Evolutionary conservation across 2,113 vertebrate species (phyloP).

Genomic region (Muscicapa adusta): DNA sequence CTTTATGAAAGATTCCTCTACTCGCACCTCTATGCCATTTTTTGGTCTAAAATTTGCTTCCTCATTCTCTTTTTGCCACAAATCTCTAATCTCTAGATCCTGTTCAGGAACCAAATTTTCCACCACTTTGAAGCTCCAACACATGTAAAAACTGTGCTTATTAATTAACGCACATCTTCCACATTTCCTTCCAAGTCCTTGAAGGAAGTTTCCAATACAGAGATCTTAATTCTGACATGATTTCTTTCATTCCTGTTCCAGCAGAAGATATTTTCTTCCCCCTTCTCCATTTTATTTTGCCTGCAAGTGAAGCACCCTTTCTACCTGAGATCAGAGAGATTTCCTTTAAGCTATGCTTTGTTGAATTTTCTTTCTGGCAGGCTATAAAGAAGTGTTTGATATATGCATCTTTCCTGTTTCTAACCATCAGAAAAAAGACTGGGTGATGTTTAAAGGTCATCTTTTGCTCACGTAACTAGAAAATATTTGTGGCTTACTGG

Average conservation of each 20-base stretch:
- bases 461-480: background rate
- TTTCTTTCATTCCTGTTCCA: slow-evolving; percentile 35
- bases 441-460: background rate
- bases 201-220: background rate
- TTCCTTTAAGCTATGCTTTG: slow-evolving; percentile 28
- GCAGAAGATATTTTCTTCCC: background rate
- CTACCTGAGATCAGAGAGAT: slow-evolving; percentile 24
- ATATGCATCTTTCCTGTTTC: background rate
- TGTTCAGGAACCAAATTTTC: background rate
- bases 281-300: background rate
- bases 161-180: background rate
- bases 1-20: background rate
- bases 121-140: background rate
- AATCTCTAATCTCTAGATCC: background rate
- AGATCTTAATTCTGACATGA: background rate
- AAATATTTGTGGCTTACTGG: background rate
- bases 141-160: background rate
- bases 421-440: background rate
- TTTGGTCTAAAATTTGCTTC: background rate
- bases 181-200: slow-evolving; percentile 16
- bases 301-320: slow-evolving; percentile 17
- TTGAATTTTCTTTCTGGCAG: slow-evolving; percentile 12
- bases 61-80: background rate
- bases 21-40: background rate
- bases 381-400: slow-evolving; percentile 10